Percentiles rank a stretch among this genome's conserved stretches.
phyloP scores from a whole-genome alignment of 2,888 invertebrate species.

The Philonicus albiceps region DNA sequence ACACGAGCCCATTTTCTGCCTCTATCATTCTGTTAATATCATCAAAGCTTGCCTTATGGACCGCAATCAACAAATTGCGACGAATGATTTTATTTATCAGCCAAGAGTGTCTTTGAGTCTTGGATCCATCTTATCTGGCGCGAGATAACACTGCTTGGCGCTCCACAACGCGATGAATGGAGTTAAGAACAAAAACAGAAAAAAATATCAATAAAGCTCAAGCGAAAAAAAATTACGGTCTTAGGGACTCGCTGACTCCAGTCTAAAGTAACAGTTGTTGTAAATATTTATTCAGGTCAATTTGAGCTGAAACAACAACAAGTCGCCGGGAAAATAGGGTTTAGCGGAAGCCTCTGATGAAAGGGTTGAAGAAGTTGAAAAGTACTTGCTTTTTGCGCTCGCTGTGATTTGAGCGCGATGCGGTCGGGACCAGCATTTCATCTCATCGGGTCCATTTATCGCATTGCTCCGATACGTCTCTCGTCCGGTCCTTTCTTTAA shows the following conservation, averaged over 20 bases:
- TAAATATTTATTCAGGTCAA: conserved; percentile 36
- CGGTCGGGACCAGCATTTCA: neutral
- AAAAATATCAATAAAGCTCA: neutral
- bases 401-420: neutral
- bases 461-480: neutral
- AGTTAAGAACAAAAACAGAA: neutral
- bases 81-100: conserved; percentile 20
- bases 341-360: neutral
- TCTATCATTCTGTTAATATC: conserved; percentile 4
- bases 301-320: neutral
- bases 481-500: neutral
- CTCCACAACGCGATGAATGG: neutral
- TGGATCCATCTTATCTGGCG: neutral
- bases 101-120: neutral
- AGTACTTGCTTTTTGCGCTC: neutral
- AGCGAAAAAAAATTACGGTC: conserved; percentile 17
- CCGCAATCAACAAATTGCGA: conserved; percentile 37
- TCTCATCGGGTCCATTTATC: neutral
- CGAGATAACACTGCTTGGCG: neutral
- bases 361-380: neutral
- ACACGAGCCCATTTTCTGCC: neutral
- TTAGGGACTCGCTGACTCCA: conserved; percentile 18
- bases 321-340: neutral
- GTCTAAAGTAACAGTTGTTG: conserved; percentile 14
- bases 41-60: conserved; percentile 33